Evolutionary conservation across 2,797 vertebrate genomes (phyloP).

Genomic region (Cephalopachus bancanus): DNA sequence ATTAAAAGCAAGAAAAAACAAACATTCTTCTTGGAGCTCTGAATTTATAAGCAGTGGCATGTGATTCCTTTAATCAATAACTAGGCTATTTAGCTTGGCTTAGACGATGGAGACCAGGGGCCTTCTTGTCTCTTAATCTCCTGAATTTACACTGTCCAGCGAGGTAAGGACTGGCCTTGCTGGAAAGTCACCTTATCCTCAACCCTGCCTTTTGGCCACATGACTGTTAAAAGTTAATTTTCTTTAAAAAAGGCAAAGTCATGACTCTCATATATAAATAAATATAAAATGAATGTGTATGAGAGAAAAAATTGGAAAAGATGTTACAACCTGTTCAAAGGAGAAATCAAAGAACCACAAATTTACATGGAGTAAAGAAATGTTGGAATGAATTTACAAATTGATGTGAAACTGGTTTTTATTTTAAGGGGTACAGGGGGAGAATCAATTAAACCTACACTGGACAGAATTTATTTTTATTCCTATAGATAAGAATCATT

Average conservation of each 20-base stretch:
- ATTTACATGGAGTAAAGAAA: slow-evolving; percentile 18
- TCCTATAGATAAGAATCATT: slow-evolving; percentile 62
- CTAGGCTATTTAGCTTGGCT: slow-evolving; percentile 78
- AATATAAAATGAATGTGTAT: slow-evolving; percentile 31
- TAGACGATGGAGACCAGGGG: slow-evolving; percentile 9
- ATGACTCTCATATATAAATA: slow-evolving; percentile 26
- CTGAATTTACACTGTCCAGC: slow-evolving; percentile 34
- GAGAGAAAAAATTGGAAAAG: slow-evolving; percentile 47
- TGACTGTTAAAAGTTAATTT: slow-evolving; percentile 37
- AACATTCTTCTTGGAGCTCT: slow-evolving; percentile 89
- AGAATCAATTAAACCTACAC: slow-evolving; percentile 65
- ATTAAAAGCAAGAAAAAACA: slow-evolving; percentile 91
- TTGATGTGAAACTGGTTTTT: background rate
- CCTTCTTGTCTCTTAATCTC: slow-evolving; percentile 59
- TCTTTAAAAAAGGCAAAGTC: slow-evolving; percentile 37
- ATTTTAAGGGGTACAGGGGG: background rate
- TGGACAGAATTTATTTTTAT: slow-evolving; percentile 72
- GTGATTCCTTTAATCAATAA: slow-evolving; percentile 89
- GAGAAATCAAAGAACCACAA: slow-evolving; percentile 55
- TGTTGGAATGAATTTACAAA: slow-evolving; percentile 62
- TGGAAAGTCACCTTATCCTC: background rate
- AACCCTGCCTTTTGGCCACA: background rate
- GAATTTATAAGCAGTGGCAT: slow-evolving; percentile 87
- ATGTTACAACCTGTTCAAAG: slow-evolving; percentile 33
- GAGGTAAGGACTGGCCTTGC: background rate